Base-by-base conservation (phyloP, 2,113 vertebrate species). In the Pseudorhombus dupliciocellatus region DNA sequence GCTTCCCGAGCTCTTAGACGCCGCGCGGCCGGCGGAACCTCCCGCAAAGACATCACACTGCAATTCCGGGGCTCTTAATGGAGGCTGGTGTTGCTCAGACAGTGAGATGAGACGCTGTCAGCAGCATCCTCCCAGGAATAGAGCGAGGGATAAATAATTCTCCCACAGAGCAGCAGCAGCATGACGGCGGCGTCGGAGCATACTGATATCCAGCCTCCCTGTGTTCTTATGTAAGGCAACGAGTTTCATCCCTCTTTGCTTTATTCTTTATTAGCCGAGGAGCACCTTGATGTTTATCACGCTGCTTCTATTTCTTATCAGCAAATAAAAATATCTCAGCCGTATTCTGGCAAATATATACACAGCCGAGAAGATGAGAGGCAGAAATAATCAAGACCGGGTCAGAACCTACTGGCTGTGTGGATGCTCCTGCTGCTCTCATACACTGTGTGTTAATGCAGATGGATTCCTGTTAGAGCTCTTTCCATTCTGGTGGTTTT, bases 101-200 rank as follows among this genome's bases (percentile, higher is more conserved):
- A 80, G 84, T 79, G 82, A 86, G 89, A 87, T 88, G 88, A 86
- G 77, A 80, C 20, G 65, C 79, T 83, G 85, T 88, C 90, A 90
- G 77, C 80, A 66, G 60, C 60, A 31, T 72, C 77, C 85, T 84
- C 75, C 57, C 74, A 83, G 77, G 84, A 89, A 87, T 73, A 81
- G 82, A 77, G 66, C 65, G 1, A 59, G 66, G 79, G 79, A 90
- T 90, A 84, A 91, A 91, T 90, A 88, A 90, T 90, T 90, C 84
- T 81, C 56, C 64, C 44, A 26, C 65, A 70, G 58, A 79, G 72
- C 20, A 21, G 67, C 50, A 53, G 71, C 24, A 53, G 75, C 42
- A 75, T 69, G 61, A 65, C 73, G 4, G 50, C 48, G 18, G 58
- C 68, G 65, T 80, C 60, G 54, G 66, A 84, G 71, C 68, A 64